phyloP scores from a whole-genome alignment of 2,113 vertebrate genomes.

The Phylloscopus trochilus region DNA sequence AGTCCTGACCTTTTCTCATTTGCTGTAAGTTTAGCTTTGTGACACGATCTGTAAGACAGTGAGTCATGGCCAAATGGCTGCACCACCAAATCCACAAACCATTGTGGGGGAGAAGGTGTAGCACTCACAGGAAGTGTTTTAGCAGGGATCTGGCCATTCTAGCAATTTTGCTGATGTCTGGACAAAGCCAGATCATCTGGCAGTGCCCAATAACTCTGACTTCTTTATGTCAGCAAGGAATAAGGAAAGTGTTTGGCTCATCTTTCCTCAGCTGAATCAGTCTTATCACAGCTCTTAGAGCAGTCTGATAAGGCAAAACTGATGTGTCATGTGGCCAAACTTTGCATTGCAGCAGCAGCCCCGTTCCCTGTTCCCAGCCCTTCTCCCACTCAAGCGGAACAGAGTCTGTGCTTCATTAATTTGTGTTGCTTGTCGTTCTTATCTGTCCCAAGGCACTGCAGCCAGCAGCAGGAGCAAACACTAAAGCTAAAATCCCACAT shows the following conservation, averaged over 20 bases:
- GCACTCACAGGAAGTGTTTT: not conserved
- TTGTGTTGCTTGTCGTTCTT: not conserved
- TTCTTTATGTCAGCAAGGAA: not conserved
- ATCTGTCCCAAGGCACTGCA: not conserved
- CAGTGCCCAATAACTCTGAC: not conserved
- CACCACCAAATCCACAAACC: not conserved
- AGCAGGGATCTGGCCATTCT: not conserved
- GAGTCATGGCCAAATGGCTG: not conserved
- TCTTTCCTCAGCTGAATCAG: not conserved
- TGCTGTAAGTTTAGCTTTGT: not conserved
- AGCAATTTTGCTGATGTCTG: not conserved
- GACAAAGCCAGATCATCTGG: not conserved
- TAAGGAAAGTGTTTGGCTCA: not conserved
- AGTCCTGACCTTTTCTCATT: constrained; percentile 17
- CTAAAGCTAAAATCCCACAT: not conserved
- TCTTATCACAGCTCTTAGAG: not conserved
- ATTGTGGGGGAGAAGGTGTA: not conserved
- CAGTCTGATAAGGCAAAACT: not conserved
- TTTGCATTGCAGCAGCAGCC: not conserved
- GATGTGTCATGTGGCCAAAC: constrained; percentile 21
- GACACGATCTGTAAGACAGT: not conserved
- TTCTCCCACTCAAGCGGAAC: constrained; percentile 15
- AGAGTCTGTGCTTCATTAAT: not conserved
- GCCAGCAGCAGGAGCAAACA: not conserved
- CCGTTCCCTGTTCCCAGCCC: not conserved